phyloP scores from a whole-genome alignment of 2,888 invertebrate genomes.

The Drosophila mimetica region DNA sequence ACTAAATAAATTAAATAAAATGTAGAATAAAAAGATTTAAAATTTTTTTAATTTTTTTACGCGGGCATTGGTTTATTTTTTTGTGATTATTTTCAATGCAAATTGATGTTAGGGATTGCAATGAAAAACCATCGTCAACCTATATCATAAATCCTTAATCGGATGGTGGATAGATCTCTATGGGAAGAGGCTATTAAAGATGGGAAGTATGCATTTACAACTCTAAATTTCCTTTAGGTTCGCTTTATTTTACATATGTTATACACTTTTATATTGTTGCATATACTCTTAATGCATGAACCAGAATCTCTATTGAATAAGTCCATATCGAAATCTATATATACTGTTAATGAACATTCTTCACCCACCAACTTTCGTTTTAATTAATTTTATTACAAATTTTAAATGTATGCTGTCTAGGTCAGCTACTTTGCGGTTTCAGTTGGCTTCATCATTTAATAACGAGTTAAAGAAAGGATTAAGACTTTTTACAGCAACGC shows the following conservation, averaged over 20 bases:
- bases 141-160: too few relatives aligned
- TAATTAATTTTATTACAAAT: conserved; percentile 32
- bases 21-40: too few relatives aligned
- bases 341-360: conserved; percentile 26
- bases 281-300: conserved; percentile 27
- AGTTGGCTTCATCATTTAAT: conserved; percentile 80
- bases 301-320: conserved; percentile 21
- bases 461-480: conserved; percentile 82
- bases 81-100: too few relatives aligned
- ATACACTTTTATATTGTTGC: conserved; percentile 41
- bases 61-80: too few relatives aligned
- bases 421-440: conserved; percentile 30
- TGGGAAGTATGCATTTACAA: conserved; percentile 20
- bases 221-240: conserved; percentile 47
- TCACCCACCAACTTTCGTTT: conserved; percentile 7
- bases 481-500: conserved; percentile 83
- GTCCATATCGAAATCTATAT: conserved; percentile 30
- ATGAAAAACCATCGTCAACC: too few relatives aligned
- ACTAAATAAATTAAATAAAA: too few relatives aligned
- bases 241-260: conserved; percentile 64
- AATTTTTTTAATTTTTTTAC: too few relatives aligned
- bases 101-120: too few relatives aligned
- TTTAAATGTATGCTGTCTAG: conserved; percentile 28
- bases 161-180: too few relatives aligned
- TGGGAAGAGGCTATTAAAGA: background rate